Evolutionary conservation across 2,113 vertebrate species (phyloP).

Genomic region (Cebus imitator): DNA sequence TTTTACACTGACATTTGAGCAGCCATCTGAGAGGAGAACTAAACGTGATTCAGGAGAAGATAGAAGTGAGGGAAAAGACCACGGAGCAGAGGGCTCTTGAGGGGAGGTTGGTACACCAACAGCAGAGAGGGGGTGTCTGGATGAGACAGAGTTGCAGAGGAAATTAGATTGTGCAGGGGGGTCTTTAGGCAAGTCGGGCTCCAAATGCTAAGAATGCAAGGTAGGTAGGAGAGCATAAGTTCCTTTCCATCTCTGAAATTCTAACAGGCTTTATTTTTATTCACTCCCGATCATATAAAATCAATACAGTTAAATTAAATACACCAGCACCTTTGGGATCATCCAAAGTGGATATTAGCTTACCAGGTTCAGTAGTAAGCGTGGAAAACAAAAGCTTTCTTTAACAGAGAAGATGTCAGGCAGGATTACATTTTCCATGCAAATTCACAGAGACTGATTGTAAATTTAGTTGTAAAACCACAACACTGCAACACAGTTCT

Average conservation of each 20-base stretch:
- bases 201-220: neutral
- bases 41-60: neutral
- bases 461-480: slow-evolving; percentile 48
- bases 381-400: neutral
- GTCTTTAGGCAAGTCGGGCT: rapidly evolving
- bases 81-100: rapidly evolving
- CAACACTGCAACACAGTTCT: slow-evolving; percentile 31
- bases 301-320: neutral
- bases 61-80: neutral
- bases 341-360: neutral
- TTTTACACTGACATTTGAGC: neutral
- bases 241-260: neutral
- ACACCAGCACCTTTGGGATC: neutral
- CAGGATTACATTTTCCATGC: slow-evolving; percentile 10
- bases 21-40: neutral
- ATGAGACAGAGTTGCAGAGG: neutral
- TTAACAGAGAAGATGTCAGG: neutral
- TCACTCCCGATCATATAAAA: no score
- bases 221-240: neutral
- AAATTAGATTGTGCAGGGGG: rapidly evolving
- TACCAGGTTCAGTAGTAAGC: neutral
- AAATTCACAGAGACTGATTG: slow-evolving; percentile 25
- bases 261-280: neutral
- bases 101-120: neutral
- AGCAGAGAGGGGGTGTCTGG: neutral